Percentiles rank a stretch among this genome's conserved stretches.
phyloP scores from a whole-genome alignment of 2,888 invertebrate genomes.

The Caenorhabditis doughertyi region DNA sequence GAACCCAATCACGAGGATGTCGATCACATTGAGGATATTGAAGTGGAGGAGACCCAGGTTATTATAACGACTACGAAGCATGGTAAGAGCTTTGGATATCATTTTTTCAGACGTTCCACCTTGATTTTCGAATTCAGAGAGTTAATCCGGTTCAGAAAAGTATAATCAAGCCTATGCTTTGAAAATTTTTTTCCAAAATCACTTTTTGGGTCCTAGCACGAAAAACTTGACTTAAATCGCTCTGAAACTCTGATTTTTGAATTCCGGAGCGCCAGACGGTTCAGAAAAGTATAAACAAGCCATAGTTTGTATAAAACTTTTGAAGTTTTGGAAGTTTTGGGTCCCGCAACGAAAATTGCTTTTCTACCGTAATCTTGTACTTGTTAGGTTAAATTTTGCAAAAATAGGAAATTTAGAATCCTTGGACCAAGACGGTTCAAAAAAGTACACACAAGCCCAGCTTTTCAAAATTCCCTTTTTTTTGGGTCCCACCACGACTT shows the following conservation, averaged over 20 bases:
- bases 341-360: neutral
- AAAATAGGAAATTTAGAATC: neutral
- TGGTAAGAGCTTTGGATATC: constrained; percentile 55
- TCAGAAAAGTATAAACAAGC: neutral
- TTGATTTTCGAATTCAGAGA: neutral
- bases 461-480: neutral
- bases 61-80: constrained; percentile 79
- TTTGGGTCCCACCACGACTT: neutral
- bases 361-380: too few species aligned
- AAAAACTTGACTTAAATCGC: neutral
- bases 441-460: neutral
- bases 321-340: constrained; percentile 1
- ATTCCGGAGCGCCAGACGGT: neutral
- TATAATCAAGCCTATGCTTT: constrained; percentile 1
- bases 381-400: neutral
- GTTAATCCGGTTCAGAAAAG: constrained; percentile 6
- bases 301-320: neutral
- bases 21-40: constrained; percentile 78
- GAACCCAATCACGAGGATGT: constrained; percentile 45
- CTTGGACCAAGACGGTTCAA: neutral
- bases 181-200: neutral
- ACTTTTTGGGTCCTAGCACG: neutral
- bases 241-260: neutral
- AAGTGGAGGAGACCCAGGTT: constrained; percentile 77
- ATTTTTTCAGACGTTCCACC: neutral